Conservation (phyloP, 2,888 invertebrate species). For the Andrena haemorrhoa region DNA sequence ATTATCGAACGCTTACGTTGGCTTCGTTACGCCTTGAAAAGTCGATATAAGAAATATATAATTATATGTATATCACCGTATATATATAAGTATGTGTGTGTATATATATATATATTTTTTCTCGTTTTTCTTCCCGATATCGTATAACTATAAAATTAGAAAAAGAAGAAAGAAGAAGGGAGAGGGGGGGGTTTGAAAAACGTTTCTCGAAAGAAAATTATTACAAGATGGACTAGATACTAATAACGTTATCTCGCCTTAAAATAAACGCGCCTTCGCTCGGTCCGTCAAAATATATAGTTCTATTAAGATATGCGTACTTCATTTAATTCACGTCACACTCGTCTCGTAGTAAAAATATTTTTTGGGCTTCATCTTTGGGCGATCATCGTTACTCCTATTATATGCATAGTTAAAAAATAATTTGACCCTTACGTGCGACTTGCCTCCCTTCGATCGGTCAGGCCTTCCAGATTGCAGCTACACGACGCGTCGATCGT, state of each 20-base stretch:
- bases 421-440: constrained; percentile 64
- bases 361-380: constrained; percentile 83
- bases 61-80: constrained; percentile 55
- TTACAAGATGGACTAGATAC: constrained; percentile 76
- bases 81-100: constrained; percentile 51
- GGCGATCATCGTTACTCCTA: constrained; percentile 76
- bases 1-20: constrained; percentile 58
- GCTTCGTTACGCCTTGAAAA: constrained; percentile 61
- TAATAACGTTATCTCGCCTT: constrained; percentile 74
- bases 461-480: constrained; percentile 48
- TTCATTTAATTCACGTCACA: constrained; percentile 44
- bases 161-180: constrained; percentile 7
- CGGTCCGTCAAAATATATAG: constrained; percentile 67
- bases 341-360: constrained; percentile 77
- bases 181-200: constrained; percentile 30
- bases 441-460: constrained; percentile 21
- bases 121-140: constrained; percentile 47
- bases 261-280: constrained; percentile 74
- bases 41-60: constrained; percentile 73
- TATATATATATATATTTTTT: constrained; percentile 55
- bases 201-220: constrained; percentile 63
- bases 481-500: constrained; percentile 6
- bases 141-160: constrained; percentile 32
- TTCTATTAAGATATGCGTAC: constrained; percentile 62
- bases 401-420: constrained; percentile 64